Base-by-base conservation (phyloP, 2,797 vertebrate species). In the Muscicapa comitata region DNA sequence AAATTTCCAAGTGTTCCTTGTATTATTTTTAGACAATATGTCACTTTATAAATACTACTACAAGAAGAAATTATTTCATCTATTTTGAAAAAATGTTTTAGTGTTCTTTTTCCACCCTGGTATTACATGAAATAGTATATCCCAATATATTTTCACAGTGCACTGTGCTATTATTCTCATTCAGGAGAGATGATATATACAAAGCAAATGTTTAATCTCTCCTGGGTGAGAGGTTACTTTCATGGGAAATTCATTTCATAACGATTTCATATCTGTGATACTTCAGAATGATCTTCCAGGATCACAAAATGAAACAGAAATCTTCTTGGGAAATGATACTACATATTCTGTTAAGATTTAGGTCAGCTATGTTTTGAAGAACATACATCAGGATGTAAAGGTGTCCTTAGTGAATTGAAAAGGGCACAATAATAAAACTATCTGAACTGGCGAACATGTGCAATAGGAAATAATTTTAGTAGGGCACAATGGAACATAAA, bases 391-490 rank as follows among this genome's bases (percentile, higher is more conserved):
- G 74, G 85, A 90, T 66, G 31, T 86, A 84, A 88, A 94, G 85
- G 33, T 63, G 54, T 91, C 79, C 77, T 93, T 62, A 87, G 55
- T 57, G 82, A 95, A 97, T 72, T 94, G 77, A 90, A 95, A 96
- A 94, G 55, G 83, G 45, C 63, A 92, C 51, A 71, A 75, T 88
- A 96, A 96, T 93, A 94, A 96, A 97, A 92, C 43, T 76, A 68
- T 59, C 66, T 95, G 65, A 95, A 90, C 42, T 73, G 86, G 21
- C 15, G 43, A 95, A 96, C 57, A 29, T 75, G 42, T 88, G 62
- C 42, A 92, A 63, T 72, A 94, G 28, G 79, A 97, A 95, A 90
- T 96, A 91, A 95, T 96, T 97, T 97, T 73, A 71, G 58, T 66
- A 82, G 53, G 33, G 89, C 59, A 93, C 68, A 97, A 88, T 66